phyloP scores from a whole-genome alignment of 2,113 vertebrate species.

The Heteronetta atricapilla region DNA sequence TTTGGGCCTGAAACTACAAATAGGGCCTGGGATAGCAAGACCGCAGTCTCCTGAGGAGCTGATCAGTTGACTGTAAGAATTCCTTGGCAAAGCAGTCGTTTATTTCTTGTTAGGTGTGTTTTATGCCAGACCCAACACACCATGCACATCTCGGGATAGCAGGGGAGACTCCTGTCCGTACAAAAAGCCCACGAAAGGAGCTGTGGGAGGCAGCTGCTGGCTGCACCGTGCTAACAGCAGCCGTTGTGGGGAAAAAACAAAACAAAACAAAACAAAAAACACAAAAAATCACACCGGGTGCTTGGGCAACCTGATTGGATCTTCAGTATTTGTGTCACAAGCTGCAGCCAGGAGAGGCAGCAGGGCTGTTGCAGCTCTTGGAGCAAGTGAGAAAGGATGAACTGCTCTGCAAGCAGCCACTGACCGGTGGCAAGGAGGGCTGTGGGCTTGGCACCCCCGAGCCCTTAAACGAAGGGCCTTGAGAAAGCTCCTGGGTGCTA shows the following conservation, averaged over 20 bases:
- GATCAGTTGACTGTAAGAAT: background rate
- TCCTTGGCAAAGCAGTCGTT: background rate
- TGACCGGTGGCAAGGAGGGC: accelerated
- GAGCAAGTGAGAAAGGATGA: background rate
- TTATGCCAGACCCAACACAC: background rate
- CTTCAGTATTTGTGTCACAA: background rate
- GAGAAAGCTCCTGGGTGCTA: background rate
- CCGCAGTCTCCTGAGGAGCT: background rate
- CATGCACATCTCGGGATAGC: accelerated
- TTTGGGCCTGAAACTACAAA: background rate
- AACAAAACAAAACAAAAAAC: background rate
- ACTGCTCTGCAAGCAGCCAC: background rate
- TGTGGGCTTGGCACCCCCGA: accelerated
- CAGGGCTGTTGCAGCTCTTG: background rate
- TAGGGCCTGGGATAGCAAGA: background rate
- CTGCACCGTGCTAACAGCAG: background rate
- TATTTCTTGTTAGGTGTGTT: background rate
- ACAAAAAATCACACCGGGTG: background rate
- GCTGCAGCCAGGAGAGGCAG: background rate
- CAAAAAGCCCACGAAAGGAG: background rate
- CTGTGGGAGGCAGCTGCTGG: background rate
- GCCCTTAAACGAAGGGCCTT: background rate
- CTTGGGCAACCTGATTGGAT: background rate
- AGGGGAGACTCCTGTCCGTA: background rate
- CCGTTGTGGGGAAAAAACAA: background rate